Evolutionary conservation across 35 echinoderm and acorn worm species (phyloP), one percentile per base, ranked within the genome.

Genomic region (Anneissia japonica): DNA sequence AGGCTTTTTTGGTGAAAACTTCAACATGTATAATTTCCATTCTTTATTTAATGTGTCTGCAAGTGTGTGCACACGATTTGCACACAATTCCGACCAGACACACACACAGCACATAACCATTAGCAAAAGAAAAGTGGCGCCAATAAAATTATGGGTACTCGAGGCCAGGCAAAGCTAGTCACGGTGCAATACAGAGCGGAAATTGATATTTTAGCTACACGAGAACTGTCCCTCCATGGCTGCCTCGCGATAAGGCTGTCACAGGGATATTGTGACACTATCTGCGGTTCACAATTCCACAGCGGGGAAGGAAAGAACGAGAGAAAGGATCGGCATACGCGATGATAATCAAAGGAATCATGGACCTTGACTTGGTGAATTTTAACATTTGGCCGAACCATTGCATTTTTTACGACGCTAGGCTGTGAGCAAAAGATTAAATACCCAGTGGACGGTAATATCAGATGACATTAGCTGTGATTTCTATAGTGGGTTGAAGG

Each of bases 331-430:
- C 2, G 21, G 21, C 26, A 26, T 64, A 64, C 26, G 2, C 19
- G 51, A 64, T 64, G 51, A 64, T 6, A 43, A 43, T 6, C 4
- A 14, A 43, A 23, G 51, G 51, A 64, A 64, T 26, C 51, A 23
- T 64, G 51, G 51, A 64, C 51, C 51, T 64, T 64, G 51, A 64
- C 51, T 64, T n/a, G n/a, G n/a, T n/a, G n/a, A n/a, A n/a, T n/a
- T 64, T 64, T 64, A 64, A 64, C 51, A 64, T 64, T 45, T 45
- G 40, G 40, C 16, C 21, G 51, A 19, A 64, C 51, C 10, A 64
- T 64, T 64, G 51, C n/a, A n/a, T 64, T 64, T 64, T 64, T 64
- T 64, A 19, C 11, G 26, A 64, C 51, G 51, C 51, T 2, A 16
- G 51, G 51, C 51, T 64, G 51, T 26, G 51, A 23, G 1, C 11